Evolutionary conservation across 1,140 invertebrate species (phyloP), one percentile per base, ranked within the genome.

Genomic region (Eupristina koningsbergeri): DNA sequence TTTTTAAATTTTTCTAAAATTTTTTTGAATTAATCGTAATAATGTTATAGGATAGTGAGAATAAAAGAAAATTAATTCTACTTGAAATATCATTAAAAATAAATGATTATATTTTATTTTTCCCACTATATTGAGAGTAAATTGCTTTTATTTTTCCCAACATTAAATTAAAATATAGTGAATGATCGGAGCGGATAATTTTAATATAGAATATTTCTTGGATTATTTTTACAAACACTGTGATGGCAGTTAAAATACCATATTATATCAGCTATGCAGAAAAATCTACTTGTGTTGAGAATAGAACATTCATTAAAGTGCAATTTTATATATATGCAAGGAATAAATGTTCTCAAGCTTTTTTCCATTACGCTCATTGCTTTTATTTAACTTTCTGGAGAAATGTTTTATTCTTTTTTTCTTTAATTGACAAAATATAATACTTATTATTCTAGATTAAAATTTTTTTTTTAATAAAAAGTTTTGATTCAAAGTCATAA

Each of bases 141-240:
- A n/a, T n/a, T n/a, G n/a, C n/a, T n/a, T n/a, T n/a, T n/a, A n/a
- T n/a, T n/a, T 77, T 26, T 29, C 36, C 7, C 50, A 1, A 1
- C 34, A 22, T 9, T 8, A 6, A 45, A 74, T 81, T 74, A 63
- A 45, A 81, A 74, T 80, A 26, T 26, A 67, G 19, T 74, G 74
- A 17, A 15, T 50, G 31, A 76, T 76, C 45, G 0, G 31, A 11
- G 13, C 5, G 41, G 63, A 78, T 83, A 50, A 83, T 83, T 83
- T 71, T 78, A 45, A 61, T 41, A n/a, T 71, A 53, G 7, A n/a
- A 34, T 64, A 41, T 76, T 58, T 34, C 67, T n/a, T 15, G 58
- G 13, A 7, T 1, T 6, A 5, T 45, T 61, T 61, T 78, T 36
- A 73, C 36, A 36, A 45, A 29, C 15, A 41, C 45, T 34, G n/a